phyloP scores from a whole-genome alignment of 2,113 vertebrate species.

The Catagonus wagneri region DNA sequence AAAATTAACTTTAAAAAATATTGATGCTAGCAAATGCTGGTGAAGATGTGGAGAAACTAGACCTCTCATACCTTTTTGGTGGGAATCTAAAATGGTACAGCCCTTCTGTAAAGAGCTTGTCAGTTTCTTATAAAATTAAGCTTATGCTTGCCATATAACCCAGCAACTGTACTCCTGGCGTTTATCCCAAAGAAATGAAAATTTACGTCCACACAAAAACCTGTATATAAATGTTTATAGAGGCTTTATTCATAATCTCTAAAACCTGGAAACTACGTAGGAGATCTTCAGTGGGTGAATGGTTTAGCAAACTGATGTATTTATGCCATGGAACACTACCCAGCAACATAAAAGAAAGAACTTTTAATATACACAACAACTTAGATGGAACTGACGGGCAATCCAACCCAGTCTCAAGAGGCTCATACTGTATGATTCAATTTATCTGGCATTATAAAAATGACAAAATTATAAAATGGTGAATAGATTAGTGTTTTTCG shows the following conservation, averaged over 20 bases:
- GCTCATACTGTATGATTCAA: neutral
- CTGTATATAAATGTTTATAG: neutral
- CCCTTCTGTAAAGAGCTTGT: neutral
- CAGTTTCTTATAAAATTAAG: conserved; percentile 8
- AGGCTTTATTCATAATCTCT: conserved; percentile 10
- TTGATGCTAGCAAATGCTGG: neutral
- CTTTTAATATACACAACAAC: neutral
- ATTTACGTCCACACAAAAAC: neutral
- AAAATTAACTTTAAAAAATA: neutral
- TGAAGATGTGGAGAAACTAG: neutral
- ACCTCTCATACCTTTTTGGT: conserved; percentile 22
- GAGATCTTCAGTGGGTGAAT: neutral
- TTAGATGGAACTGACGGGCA: conserved; percentile 1
- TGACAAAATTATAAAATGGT: neutral
- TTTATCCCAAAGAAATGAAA: conserved; percentile 9
- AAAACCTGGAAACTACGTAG: neutral
- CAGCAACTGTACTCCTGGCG: neutral
- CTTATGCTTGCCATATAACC: neutral
- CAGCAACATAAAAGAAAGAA: neutral
- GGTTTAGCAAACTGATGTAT: neutral
- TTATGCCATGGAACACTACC: neutral
- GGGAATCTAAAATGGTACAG: neutral
- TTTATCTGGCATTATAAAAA: conserved; percentile 60
- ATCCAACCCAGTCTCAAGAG: conserved; percentile 11
- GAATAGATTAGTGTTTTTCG: neutral